These are phyloP conservation scores for Notoglanidium macrostoma DNA, from an alignment of 2,797 vertebrate genomes.

Conservation along the genomic window DNA sequence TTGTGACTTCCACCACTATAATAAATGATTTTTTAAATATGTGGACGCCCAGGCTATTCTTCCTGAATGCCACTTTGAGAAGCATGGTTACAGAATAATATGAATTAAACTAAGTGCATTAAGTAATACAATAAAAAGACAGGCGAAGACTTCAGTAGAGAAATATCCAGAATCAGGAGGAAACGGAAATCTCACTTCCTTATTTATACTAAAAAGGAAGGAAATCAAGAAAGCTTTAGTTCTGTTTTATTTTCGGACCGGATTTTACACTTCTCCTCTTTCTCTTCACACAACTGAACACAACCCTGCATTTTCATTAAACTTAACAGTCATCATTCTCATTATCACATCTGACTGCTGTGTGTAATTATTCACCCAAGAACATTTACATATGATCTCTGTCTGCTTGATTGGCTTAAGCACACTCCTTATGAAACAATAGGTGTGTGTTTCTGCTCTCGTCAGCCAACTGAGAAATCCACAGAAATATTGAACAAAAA, in stretches of 20 bases:
- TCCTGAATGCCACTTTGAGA: background rate
- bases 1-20: slow-evolving; percentile 7
- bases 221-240: slow-evolving; percentile 22
- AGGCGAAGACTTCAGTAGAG: background rate
- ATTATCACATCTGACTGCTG: slow-evolving; percentile 58
- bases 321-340: slow-evolving; percentile 44
- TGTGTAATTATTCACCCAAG: slow-evolving; percentile 61
- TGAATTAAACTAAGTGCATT: slow-evolving; percentile 1
- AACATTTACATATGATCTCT: slow-evolving; percentile 54
- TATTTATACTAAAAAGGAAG: slow-evolving; percentile 31
- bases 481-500: slow-evolving; percentile 20
- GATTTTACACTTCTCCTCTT: slow-evolving; percentile 35
- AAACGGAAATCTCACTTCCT: slow-evolving; percentile 17
- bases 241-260: slow-evolving; percentile 33
- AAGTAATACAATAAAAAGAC: background rate
- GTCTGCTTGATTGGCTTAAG: slow-evolving; percentile 44
- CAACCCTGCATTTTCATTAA: slow-evolving; percentile 21
- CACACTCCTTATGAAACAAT: slow-evolving; percentile 51
- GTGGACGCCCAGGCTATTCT: background rate
- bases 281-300: slow-evolving; percentile 22
- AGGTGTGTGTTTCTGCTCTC: slow-evolving; percentile 21
- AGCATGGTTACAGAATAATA: slow-evolving; percentile 2
- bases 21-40: slow-evolving; percentile 14
- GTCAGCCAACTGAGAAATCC: slow-evolving; percentile 8
- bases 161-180: background rate